Conservation (phyloP, 2,888 invertebrate species). For the Cephus rjabovi region DNA sequence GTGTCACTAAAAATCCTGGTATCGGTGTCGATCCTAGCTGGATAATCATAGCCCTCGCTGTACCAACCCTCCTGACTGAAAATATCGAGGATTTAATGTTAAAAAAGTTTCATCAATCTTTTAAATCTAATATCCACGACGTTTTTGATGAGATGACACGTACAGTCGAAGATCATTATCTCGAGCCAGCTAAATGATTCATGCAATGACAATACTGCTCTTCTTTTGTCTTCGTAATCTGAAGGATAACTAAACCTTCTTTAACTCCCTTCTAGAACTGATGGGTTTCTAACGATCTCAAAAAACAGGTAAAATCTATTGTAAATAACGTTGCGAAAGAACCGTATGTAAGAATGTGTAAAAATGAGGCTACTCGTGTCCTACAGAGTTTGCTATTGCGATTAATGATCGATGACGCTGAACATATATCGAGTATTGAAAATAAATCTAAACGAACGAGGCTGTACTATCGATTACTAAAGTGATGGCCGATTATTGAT, state of each 20-base stretch:
- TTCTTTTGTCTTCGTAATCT: not conserved
- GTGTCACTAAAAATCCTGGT: constrained; percentile 66
- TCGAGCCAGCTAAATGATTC: not conserved
- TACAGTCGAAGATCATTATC: not conserved
- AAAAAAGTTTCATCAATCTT: not conserved
- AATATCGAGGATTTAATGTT: constrained; percentile 36
- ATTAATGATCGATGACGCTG: not conserved
- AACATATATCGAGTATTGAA: no score
- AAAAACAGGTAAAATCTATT: not conserved
- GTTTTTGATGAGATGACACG: not conserved
- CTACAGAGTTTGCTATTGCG: not conserved
- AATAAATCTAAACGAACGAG: not conserved
- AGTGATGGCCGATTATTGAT: not conserved
- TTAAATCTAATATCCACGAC: not conserved
- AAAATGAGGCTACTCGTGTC: not conserved
- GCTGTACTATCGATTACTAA: not conserved
- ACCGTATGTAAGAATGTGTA: not conserved
- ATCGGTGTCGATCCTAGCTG: constrained; percentile 66
- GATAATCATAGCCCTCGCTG: constrained; percentile 69
- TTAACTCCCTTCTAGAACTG: not conserved
- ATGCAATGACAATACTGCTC: not conserved
- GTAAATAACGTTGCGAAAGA: not conserved
- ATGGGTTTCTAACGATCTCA: not conserved
- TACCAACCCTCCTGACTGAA: constrained; percentile 72
- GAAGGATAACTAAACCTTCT: not conserved